These are phyloP conservation scores for Meta bourneti DNA, from an alignment of 2,888 invertebrate species.

Conservation along the genomic window DNA sequence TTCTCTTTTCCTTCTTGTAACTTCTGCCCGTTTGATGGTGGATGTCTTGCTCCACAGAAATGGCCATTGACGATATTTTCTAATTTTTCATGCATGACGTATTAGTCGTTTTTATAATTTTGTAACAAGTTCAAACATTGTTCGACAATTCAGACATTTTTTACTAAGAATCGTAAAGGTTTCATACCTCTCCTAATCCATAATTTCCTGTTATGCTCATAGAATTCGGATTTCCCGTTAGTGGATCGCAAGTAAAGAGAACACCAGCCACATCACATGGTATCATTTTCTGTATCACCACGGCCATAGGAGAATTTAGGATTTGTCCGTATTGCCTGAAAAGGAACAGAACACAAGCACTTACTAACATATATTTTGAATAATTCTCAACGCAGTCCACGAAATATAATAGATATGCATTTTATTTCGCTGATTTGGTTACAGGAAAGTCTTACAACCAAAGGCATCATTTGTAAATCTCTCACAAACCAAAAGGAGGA, in stretches of 20 bases:
- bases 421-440: no score
- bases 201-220: slow-evolving; percentile 89
- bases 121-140: background rate
- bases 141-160: background rate
- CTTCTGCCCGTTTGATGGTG: no score
- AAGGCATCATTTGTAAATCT: no score
- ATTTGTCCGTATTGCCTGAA: slow-evolving; percentile 87
- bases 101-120: no score
- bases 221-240: slow-evolving; percentile 85
- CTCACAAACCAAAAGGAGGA: no score
- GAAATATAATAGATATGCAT: no score
- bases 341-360: background rate
- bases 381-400: no score
- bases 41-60: no score
- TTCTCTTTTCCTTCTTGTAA: no score
- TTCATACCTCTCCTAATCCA: slow-evolving; percentile 86
- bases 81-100: no score
- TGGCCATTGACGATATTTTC: background rate
- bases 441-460: no score
- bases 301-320: slow-evolving; percentile 86
- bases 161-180: background rate
- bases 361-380: no score
- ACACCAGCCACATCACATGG: slow-evolving; percentile 86
- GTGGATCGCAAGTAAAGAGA: slow-evolving; percentile 90
- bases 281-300: slow-evolving; percentile 90